A percentile compares a stretch with the other conserved stretches of the same genome.
Evolutionary conservation across 2,888 invertebrate species (phyloP).

Genomic region (Noctua fimbriata): DNA sequence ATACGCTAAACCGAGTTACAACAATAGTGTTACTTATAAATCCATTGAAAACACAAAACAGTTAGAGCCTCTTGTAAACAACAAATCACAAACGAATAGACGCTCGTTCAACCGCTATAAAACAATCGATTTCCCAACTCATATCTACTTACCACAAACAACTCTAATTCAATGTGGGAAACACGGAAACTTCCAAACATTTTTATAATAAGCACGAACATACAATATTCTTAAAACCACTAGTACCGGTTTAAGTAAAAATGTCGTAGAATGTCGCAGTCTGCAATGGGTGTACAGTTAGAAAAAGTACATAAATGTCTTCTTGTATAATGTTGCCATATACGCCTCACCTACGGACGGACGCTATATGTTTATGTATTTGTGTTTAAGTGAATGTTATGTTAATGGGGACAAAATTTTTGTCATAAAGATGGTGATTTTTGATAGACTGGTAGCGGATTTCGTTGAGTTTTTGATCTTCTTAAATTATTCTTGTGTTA

Average conservation of each 20-base stretch:
- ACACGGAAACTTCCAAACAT: constrained; percentile 48
- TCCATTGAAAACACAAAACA: constrained; percentile 21
- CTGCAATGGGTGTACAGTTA: constrained; percentile 66
- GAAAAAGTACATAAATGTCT: constrained; percentile 65
- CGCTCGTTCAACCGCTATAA: constrained; percentile 19
- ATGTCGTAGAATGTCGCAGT: constrained; percentile 66
- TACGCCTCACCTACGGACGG: constrained; percentile 62
- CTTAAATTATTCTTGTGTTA: neutral
- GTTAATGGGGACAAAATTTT: constrained; percentile 62
- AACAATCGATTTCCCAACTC: constrained; percentile 51
- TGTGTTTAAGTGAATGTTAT: constrained; percentile 66
- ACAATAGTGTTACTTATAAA: constrained; percentile 13
- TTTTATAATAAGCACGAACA: constrained; percentile 59
- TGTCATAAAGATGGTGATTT: constrained; percentile 46
- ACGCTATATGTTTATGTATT: constrained; percentile 52
- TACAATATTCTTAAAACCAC: constrained; percentile 46
- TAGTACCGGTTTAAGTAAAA: constrained; percentile 63
- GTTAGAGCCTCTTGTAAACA: constrained; percentile 24
- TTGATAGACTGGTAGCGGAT: constrained; percentile 31
- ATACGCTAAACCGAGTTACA: neutral
- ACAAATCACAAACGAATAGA: constrained; percentile 27
- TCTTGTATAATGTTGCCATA: constrained; percentile 62
- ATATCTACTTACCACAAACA: constrained; percentile 11
- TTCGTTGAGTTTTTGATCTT: constrained; percentile 3
- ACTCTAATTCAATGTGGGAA: constrained; percentile 57